These are phyloP conservation scores for Orthonevra nobilis DNA, from an alignment of 2,888 invertebrate genomes.

Conservation along the genomic window DNA sequence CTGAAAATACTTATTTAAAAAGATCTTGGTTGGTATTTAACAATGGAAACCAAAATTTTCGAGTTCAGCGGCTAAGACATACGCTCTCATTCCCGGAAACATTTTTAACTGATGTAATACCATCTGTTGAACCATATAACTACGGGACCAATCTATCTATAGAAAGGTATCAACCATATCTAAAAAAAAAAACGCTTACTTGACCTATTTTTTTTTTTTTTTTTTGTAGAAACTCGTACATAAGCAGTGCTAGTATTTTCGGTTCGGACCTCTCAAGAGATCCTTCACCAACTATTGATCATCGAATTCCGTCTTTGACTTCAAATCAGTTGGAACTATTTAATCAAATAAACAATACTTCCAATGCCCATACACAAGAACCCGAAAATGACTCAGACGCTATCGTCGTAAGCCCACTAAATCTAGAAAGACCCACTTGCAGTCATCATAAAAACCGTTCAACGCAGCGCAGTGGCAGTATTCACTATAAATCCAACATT, in stretches of 20 bases:
- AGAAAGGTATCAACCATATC: slow-evolving; percentile 73
- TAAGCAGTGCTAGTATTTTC: slow-evolving; percentile 77
- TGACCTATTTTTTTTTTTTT: too few species aligned
- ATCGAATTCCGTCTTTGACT: slow-evolving; percentile 11
- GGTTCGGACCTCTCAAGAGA: slow-evolving; percentile 78
- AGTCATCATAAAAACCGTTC: slow-evolving; percentile 23
- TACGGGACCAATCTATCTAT: slow-evolving; percentile 79
- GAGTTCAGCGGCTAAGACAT: slow-evolving; percentile 77
- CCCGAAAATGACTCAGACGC: slow-evolving; percentile 23
- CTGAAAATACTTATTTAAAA: slow-evolving; percentile 78
- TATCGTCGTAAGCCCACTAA: too few species aligned
- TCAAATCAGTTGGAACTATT: slow-evolving; percentile 29
- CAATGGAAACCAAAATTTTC: slow-evolving; percentile 74
- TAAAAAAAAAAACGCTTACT: not conserved
- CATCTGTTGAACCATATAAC: slow-evolving; percentile 75
- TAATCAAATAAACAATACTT: slow-evolving; percentile 3
- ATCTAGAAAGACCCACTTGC: slow-evolving; percentile 19
- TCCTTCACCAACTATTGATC: slow-evolving; percentile 72
- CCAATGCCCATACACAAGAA: slow-evolving; percentile 1
- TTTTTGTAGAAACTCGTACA: slow-evolving; percentile 71
- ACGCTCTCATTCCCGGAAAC: slow-evolving; percentile 79
- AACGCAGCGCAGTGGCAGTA: slow-evolving; percentile 42
- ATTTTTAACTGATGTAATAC: slow-evolving; percentile 74
- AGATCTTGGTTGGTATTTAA: slow-evolving; percentile 78
- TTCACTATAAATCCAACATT: slow-evolving; percentile 36